phyloP scores from a whole-genome alignment of 2,888 invertebrate genomes.

The Carcina quercana region DNA sequence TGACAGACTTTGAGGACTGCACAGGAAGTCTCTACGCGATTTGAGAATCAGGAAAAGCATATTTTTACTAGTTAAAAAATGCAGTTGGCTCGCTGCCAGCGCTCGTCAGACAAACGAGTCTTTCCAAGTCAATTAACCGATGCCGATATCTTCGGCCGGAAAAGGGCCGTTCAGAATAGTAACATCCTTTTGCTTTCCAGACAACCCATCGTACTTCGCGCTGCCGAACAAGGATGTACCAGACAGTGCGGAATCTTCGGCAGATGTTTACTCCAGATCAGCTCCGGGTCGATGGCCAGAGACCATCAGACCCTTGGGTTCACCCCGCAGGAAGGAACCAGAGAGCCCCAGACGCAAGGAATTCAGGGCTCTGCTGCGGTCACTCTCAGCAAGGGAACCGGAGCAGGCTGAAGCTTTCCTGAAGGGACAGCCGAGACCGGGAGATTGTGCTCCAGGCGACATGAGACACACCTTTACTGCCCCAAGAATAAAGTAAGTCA shows the following conservation, averaged over 20 bases:
- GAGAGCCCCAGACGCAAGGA: conserved; percentile 67
- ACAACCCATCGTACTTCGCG: conserved; percentile 87
- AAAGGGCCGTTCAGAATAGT: too few relatives aligned
- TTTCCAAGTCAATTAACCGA: too few relatives aligned
- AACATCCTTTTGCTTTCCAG: too few relatives aligned
- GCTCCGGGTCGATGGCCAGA: conserved; percentile 79
- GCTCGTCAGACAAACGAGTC: too few relatives aligned
- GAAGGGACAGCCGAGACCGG: conserved; percentile 80
- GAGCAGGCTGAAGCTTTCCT: conserved; percentile 79
- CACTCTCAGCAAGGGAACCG: conserved; percentile 77
- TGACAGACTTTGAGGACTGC: too few relatives aligned
- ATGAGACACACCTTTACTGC: conserved; percentile 65
- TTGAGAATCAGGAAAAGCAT: too few relatives aligned
- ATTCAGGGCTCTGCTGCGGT: conserved; percentile 76
- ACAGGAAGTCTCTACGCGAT: too few relatives aligned
- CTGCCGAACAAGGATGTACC: conserved; percentile 70
- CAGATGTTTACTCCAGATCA: conserved; percentile 77
- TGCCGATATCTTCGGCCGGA: too few relatives aligned
- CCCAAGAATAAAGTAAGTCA: conserved; percentile 57
- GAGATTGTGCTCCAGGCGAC: conserved; percentile 77
- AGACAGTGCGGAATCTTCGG: conserved; percentile 35
- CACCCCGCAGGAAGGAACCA: conserved; percentile 51
- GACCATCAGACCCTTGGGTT: conserved; percentile 45
- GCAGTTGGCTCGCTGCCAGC: too few relatives aligned
- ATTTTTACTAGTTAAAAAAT: too few relatives aligned